Percentiles rank a stretch among this genome's conserved stretches.
Conservation (phyloP, 2,888 invertebrate species). For the Ferdinandea cuprea region DNA sequence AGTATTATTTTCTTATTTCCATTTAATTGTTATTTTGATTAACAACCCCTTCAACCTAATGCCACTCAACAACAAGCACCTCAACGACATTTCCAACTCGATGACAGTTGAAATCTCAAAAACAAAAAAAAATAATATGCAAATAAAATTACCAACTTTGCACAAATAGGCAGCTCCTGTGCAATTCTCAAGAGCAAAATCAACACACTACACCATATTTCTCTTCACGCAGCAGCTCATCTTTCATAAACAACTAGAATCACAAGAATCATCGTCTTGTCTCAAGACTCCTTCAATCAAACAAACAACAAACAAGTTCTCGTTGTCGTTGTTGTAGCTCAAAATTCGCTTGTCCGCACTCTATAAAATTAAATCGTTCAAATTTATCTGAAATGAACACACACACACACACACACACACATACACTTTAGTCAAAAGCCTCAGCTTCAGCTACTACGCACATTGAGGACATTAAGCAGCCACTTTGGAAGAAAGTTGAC, state of each 20-base stretch:
- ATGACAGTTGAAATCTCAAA: too few species aligned
- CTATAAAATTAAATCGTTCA: slow-evolving; percentile 71
- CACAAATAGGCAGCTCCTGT: too few species aligned
- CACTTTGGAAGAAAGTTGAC: slow-evolving; percentile 58
- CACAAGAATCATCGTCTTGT: slow-evolving; percentile 25
- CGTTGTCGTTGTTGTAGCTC: neutral
- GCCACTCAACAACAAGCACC: too few species aligned
- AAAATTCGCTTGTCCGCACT: slow-evolving; percentile 49
- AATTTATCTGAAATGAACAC: slow-evolving; percentile 56
- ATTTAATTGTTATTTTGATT: too few species aligned
- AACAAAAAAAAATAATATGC: too few species aligned
- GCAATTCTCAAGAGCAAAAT: neutral
- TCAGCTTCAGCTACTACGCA: slow-evolving; percentile 28
- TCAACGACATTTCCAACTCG: too few species aligned
- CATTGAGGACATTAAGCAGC: slow-evolving; percentile 65
- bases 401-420: slow-evolving; percentile 8
- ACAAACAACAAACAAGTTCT: slow-evolving; percentile 48
- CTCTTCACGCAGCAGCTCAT: neutral
- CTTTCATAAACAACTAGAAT: slow-evolving; percentile 19
- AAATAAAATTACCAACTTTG: too few species aligned
- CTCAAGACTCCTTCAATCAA: slow-evolving; percentile 51
- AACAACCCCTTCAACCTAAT: too few species aligned
- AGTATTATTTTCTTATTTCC: too few species aligned
- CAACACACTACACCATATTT: slow-evolving; percentile 2
- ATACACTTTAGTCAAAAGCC: neutral